Evolutionary conservation across 2,888 invertebrate species (phyloP).

Genomic region (Stratiomys singularior): DNA sequence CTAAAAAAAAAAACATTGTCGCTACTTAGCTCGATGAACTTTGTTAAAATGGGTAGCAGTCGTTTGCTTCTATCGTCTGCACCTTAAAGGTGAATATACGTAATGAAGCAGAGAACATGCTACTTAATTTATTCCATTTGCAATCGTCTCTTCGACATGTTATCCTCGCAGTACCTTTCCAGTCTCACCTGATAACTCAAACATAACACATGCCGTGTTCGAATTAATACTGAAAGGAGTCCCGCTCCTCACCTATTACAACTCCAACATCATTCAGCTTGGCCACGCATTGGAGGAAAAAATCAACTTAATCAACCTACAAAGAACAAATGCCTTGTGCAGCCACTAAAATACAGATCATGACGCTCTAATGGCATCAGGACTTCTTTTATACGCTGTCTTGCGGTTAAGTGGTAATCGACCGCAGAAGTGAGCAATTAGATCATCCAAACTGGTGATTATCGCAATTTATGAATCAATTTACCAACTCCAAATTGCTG

Average conservation of each 20-base stretch:
- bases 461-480: slow-evolving; percentile 48
- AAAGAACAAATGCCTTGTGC: background rate
- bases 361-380: slow-evolving; percentile 39
- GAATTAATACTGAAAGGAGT: too few species aligned
- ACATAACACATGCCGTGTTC: too few species aligned
- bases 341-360: slow-evolving; percentile 13
- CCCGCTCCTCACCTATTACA: too few species aligned
- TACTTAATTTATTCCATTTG: too few species aligned
- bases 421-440: slow-evolving; percentile 46
- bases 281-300: background rate
- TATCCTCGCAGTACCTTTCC: too few species aligned
- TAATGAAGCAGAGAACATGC: too few species aligned
- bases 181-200: too few species aligned
- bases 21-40: slow-evolving; percentile 35
- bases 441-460: slow-evolving; percentile 46
- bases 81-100: too few species aligned
- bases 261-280: too few species aligned
- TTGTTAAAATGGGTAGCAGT: background rate
- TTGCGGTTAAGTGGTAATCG: slow-evolving; percentile 40
- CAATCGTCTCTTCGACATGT: too few species aligned
- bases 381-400: slow-evolving; percentile 9
- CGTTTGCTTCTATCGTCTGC: background rate
- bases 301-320: background rate
- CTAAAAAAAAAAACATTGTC: slow-evolving; percentile 25
- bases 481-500: slow-evolving; percentile 45